These are phyloP conservation scores for Sander vitreus DNA, from an alignment of 2,113 vertebrate species.

Conservation along the genomic window DNA sequence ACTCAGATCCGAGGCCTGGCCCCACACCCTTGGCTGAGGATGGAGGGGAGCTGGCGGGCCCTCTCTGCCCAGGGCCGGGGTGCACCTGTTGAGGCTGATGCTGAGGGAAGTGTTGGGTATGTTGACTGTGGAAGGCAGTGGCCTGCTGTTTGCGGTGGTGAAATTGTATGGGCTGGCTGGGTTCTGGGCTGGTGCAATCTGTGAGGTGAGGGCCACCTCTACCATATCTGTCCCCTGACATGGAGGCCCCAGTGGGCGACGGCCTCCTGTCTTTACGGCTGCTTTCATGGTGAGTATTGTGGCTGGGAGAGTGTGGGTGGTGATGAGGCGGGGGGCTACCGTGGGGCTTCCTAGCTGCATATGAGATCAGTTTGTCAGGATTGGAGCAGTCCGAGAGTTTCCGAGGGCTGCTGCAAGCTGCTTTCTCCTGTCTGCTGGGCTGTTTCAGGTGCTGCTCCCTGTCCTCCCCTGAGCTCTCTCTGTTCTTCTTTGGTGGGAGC, in stretches of 20 bases:
- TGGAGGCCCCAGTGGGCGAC: slow-evolving; percentile 33
- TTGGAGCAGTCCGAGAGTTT: slow-evolving; percentile 53
- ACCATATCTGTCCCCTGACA: slow-evolving; percentile 51
- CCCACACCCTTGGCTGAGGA: slow-evolving; percentile 38
- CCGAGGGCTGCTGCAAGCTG: not conserved
- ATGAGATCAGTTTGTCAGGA: slow-evolving; percentile 60
- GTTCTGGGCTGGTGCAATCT: slow-evolving; percentile 78
- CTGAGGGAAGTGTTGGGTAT: slow-evolving; percentile 31
- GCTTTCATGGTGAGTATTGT: slow-evolving; percentile 15
- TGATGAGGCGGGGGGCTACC: slow-evolving; percentile 60
- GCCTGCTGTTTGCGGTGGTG: slow-evolving; percentile 50
- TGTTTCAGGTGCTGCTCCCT: slow-evolving; percentile 33
- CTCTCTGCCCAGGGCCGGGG: slow-evolving; percentile 10
- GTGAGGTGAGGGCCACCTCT: slow-evolving; percentile 56
- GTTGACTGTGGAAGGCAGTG: slow-evolving; percentile 11
- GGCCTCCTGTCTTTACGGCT: slow-evolving; percentile 51
- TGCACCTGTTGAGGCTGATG: slow-evolving; percentile 34
- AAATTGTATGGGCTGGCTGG: slow-evolving; percentile 57
- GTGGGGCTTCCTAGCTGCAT: slow-evolving; percentile 38
- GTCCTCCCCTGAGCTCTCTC: slow-evolving; percentile 34
- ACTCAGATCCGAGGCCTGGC: slow-evolving; percentile 65
- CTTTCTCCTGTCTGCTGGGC: slow-evolving; percentile 44
- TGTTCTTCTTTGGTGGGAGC: slow-evolving; percentile 73
- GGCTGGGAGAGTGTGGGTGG: slow-evolving; percentile 7
- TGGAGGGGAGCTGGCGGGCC: slow-evolving; percentile 22